Conservation (phyloP, 2,113 vertebrate species). For the Rhineura floridana region DNA sequence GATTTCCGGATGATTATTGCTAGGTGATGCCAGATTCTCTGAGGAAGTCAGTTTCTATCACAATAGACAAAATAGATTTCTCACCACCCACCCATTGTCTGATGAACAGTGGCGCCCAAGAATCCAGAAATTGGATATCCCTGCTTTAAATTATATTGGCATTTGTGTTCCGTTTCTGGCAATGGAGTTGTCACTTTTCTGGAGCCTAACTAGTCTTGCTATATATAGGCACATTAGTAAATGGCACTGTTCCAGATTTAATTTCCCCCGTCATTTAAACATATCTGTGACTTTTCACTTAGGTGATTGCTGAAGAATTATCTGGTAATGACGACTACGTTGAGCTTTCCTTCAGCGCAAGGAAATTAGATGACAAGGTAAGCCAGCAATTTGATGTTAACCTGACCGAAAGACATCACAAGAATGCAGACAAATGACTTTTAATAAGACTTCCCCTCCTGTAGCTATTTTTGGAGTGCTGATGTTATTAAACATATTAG, state of each 20-base stretch:
- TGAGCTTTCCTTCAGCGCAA: slow-evolving; percentile 94
- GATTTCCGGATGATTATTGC: too few species aligned
- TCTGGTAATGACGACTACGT: slow-evolving; percentile 97
- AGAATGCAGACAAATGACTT: slow-evolving; percentile 57
- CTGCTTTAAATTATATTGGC: background rate
- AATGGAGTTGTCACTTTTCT: slow-evolving; percentile 1
- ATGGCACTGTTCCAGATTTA: background rate
- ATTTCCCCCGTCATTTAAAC: slow-evolving; percentile 4
- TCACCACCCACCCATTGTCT: background rate
- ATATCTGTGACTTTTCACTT: slow-evolving; percentile 53
- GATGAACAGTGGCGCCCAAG: background rate
- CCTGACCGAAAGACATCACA: slow-evolving; percentile 50
- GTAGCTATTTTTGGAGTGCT: slow-evolving; percentile 59
- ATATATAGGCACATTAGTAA: background rate
- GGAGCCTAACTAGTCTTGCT: background rate
- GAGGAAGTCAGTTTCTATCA: background rate
- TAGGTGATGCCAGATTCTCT: background rate
- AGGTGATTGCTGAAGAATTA: slow-evolving; percentile 96
- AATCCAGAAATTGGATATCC: background rate
- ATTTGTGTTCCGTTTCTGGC: background rate
- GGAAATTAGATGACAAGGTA: slow-evolving; percentile 99
- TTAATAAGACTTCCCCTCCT: slow-evolving; percentile 66
- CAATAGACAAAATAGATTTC: slow-evolving; percentile 8
- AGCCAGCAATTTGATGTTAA: slow-evolving; percentile 62
- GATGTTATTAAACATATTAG: slow-evolving; percentile 68